phyloP scores from a whole-genome alignment of 2,797 vertebrate species.

The Pitangus sulphuratus region DNA sequence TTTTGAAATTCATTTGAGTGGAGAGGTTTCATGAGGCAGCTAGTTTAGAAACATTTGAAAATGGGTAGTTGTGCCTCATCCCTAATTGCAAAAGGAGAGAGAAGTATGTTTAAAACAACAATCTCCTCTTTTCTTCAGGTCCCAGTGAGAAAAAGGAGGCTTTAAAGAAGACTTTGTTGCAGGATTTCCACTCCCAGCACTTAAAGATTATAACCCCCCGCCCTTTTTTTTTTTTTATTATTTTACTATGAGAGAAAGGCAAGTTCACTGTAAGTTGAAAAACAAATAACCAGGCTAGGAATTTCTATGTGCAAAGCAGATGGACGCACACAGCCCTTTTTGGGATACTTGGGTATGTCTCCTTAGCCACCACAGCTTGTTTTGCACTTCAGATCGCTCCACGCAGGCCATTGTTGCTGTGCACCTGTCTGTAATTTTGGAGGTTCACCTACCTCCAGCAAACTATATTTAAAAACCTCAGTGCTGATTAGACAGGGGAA shows the following conservation, averaged over 20 bases:
- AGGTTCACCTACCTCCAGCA: constrained; percentile 76
- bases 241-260: constrained; percentile 1
- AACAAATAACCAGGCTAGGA: constrained; percentile 78
- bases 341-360: constrained; percentile 65
- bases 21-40: constrained; percentile 64
- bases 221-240: background rate
- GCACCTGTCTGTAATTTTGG: constrained; percentile 83
- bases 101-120: constrained; percentile 61
- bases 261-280: constrained; percentile 77
- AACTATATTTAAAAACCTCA: constrained; percentile 75
- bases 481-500: constrained; percentile 57
- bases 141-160: constrained; percentile 56
- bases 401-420: constrained; percentile 68
- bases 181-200: constrained; percentile 73
- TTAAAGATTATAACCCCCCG: constrained; percentile 53
- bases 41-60: constrained; percentile 72
- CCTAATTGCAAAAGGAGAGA: constrained; percentile 33
- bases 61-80: constrained; percentile 48
- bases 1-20: constrained; percentile 53
- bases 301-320: constrained; percentile 76
- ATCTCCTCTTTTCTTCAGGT: constrained; percentile 56
- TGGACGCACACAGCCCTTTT: constrained; percentile 48
- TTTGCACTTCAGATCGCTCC: constrained; percentile 70
- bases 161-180: constrained; percentile 72
- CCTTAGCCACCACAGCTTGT: constrained; percentile 75